Conservation (phyloP, 1,140 invertebrate genomes). For the Papilio glaucus region DNA sequence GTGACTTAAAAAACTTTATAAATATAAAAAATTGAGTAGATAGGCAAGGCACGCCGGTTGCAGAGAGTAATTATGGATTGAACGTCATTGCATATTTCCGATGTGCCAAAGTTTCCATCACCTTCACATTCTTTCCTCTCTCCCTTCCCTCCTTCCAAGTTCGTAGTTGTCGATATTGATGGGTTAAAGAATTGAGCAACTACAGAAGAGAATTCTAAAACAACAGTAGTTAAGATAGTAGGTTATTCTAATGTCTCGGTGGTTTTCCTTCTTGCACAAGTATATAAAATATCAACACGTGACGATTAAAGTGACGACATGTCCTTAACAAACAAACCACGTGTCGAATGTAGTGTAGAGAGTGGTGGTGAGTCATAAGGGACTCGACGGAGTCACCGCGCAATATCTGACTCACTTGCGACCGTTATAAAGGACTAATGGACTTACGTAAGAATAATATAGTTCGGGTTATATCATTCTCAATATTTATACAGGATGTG, state of each 20-base stretch:
- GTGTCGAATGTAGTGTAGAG: constrained; percentile 5
- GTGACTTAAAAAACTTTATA: too few species aligned
- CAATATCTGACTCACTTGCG: constrained; percentile 18
- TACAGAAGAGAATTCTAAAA: too few species aligned
- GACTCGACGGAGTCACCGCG: neutral
- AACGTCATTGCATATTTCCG: too few species aligned
- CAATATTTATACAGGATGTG: constrained; percentile 23
- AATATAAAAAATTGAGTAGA: too few species aligned
- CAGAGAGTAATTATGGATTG: too few species aligned
- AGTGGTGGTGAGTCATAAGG: constrained; percentile 1
- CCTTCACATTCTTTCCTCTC: too few species aligned
- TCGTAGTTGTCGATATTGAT: too few species aligned
- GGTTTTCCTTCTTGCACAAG: neutral
- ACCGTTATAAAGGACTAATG: constrained; percentile 30
- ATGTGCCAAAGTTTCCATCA: too few species aligned
- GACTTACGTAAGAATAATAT: neutral
- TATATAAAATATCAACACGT: neutral
- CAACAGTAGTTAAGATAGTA: too few species aligned
- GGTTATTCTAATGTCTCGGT: neutral
- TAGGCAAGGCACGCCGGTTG: too few species aligned
- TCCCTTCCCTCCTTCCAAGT: too few species aligned
- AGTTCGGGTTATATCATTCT: neutral
- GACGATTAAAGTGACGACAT: neutral
- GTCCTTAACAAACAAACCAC: neutral
- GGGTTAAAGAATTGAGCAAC: too few species aligned